phyloP scores from a whole-genome alignment of 2,797 vertebrate species.

The Aphelocoma californica region DNA sequence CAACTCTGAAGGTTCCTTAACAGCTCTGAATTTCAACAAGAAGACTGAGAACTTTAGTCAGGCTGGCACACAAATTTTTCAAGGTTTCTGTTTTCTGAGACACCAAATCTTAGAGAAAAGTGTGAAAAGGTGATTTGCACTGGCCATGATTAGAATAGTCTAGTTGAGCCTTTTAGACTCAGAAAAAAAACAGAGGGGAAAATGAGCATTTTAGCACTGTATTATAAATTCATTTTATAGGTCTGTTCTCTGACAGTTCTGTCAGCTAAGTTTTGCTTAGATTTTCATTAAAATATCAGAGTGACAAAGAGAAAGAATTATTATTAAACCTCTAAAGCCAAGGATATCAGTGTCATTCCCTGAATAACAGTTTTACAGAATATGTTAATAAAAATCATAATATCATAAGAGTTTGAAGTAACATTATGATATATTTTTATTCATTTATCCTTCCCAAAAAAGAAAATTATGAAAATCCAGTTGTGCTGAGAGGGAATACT shows the following conservation, averaged over 20 bases:
- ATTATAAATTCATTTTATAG: neutral
- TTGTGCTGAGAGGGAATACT: neutral
- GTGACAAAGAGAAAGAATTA: neutral
- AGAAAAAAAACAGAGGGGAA: neutral
- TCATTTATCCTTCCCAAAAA: neutral
- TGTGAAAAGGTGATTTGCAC: neutral
- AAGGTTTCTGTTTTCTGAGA: neutral
- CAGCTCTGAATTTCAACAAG: neutral
- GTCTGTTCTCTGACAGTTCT: neutral
- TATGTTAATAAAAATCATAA: neutral
- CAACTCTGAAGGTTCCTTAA: neutral
- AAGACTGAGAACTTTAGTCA: neutral
- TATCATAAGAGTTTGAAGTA: neutral
- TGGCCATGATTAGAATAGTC: neutral
- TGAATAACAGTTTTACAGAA: neutral
- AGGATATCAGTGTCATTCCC: neutral
- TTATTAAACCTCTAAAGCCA: neutral
- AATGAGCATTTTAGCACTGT: neutral
- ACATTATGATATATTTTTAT: neutral
- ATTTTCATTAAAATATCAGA: neutral
- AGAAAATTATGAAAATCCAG: neutral
- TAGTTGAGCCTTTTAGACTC: neutral
- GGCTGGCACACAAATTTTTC: neutral
- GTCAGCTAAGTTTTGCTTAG: neutral
- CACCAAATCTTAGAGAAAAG: neutral